Conservation (phyloP, 2,888 invertebrate genomes). For the Agriotes lineatus region DNA sequence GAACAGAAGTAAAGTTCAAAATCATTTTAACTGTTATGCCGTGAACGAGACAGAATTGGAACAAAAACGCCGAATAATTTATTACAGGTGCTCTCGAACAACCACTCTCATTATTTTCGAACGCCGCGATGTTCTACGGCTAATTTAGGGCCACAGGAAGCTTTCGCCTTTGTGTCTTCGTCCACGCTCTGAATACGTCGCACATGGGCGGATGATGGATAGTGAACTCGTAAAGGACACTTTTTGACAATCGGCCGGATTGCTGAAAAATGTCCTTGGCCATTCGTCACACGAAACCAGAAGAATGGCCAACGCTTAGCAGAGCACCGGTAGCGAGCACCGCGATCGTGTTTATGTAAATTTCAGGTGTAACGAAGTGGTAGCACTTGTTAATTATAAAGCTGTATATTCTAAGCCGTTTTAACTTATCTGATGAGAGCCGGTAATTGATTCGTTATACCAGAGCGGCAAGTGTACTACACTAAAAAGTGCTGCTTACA, state of each 20-base stretch:
- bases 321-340: constrained; percentile 25
- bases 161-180: too few relatives aligned
- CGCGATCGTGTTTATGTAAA: constrained; percentile 43
- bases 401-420: constrained; percentile 41
- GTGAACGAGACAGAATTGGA: constrained; percentile 23
- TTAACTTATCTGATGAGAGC: constrained; percentile 42
- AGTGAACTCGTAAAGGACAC: too few relatives aligned
- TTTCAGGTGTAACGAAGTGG: constrained; percentile 43
- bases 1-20: constrained; percentile 52
- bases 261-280: too few relatives aligned
- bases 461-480: constrained; percentile 31
- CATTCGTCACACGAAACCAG: constrained; percentile 16
- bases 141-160: neutral
- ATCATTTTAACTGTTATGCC: constrained; percentile 35
- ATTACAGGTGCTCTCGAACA: constrained; percentile 18
- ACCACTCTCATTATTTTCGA: constrained; percentile 14
- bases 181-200: too few relatives aligned
- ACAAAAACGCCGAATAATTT: constrained; percentile 22
- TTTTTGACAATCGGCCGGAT: too few relatives aligned
- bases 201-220: too few relatives aligned
- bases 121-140: neutral
- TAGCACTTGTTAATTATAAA: constrained; percentile 44
- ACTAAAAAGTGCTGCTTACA: constrained; percentile 37
- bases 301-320: constrained; percentile 26
- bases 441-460: constrained; percentile 42